Percentiles rank a stretch among this genome's conserved stretches.
Conservation (phyloP, 2,797 vertebrate genomes). For the Ibycter americanus region DNA sequence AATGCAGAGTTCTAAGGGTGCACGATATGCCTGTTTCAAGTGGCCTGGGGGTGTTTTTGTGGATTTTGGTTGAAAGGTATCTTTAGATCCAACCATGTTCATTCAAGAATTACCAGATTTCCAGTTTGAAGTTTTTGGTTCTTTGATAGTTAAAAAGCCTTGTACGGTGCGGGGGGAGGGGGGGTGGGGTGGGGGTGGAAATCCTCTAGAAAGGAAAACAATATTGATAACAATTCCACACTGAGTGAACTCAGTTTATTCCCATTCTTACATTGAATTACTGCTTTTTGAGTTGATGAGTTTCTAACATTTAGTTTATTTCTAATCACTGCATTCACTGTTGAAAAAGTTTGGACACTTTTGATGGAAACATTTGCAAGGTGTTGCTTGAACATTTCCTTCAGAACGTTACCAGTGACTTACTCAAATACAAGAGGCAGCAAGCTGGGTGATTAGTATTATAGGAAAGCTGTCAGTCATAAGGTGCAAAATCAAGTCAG, state of each 20-base stretch:
- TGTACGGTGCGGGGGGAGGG: too few relatives aligned
- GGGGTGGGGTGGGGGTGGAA: too few relatives aligned
- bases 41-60: not conserved
- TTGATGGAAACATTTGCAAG: not conserved
- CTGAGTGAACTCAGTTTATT: not conserved
- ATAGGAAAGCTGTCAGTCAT: not conserved
- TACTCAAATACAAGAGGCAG: not conserved
- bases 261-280: not conserved
- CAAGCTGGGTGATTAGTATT: not conserved
- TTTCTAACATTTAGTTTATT: not conserved
- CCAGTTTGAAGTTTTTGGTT: not conserved
- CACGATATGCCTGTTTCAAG: not conserved
- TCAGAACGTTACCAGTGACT: not conserved
- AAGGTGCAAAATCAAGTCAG: not conserved
- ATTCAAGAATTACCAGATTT: not conserved
- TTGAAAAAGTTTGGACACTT: not conserved
- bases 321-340: not conserved
- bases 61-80: not conserved
- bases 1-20: not conserved
- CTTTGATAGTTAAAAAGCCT: not conserved
- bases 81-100: not conserved
- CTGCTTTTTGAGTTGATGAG: not conserved
- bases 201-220: not conserved
- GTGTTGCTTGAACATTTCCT: not conserved
- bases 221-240: not conserved